phyloP scores from a whole-genome alignment of 2,888 invertebrate species.

The Cryptus viduatorius region DNA sequence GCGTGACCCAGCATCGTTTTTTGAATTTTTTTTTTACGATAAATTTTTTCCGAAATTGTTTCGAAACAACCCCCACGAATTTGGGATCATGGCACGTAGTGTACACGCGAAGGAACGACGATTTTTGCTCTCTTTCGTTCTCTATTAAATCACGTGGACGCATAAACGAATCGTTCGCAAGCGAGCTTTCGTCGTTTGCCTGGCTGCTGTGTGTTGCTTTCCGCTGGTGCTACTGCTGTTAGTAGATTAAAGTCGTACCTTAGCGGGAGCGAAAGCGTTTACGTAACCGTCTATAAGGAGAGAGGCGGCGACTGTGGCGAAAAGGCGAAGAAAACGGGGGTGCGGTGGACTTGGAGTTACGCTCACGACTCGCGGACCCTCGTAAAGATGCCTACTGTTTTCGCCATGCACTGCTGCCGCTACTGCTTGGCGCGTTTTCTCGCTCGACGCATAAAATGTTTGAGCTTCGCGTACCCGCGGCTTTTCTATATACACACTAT shows the following conservation, averaged over 20 bases:
- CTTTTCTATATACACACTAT: slow-evolving; percentile 34
- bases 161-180: slow-evolving; percentile 74
- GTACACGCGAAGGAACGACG: slow-evolving; percentile 33
- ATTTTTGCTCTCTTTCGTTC: slow-evolving; percentile 46
- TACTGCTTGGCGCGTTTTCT: slow-evolving; percentile 51
- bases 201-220: slow-evolving; percentile 43
- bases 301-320: slow-evolving; percentile 49
- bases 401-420: slow-evolving; percentile 58
- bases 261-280: slow-evolving; percentile 51
- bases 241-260: slow-evolving; percentile 81
- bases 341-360: slow-evolving; percentile 74
- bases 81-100: neutral
- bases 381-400: slow-evolving; percentile 79
- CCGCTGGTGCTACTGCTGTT: slow-evolving; percentile 74
- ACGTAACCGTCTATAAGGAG: slow-evolving; percentile 54
- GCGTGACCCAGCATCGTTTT: neutral
- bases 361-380: slow-evolving; percentile 74
- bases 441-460: slow-evolving; percentile 65
- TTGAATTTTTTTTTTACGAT: slow-evolving; percentile 3
- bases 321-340: slow-evolving; percentile 33
- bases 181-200: slow-evolving; percentile 43
- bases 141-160: slow-evolving; percentile 77
- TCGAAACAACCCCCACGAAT: slow-evolving; percentile 21
- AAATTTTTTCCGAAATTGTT: slow-evolving; percentile 9
- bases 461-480: slow-evolving; percentile 33